Conservation (phyloP, 2,888 invertebrate genomes). For the Bimastos eiseni region DNA sequence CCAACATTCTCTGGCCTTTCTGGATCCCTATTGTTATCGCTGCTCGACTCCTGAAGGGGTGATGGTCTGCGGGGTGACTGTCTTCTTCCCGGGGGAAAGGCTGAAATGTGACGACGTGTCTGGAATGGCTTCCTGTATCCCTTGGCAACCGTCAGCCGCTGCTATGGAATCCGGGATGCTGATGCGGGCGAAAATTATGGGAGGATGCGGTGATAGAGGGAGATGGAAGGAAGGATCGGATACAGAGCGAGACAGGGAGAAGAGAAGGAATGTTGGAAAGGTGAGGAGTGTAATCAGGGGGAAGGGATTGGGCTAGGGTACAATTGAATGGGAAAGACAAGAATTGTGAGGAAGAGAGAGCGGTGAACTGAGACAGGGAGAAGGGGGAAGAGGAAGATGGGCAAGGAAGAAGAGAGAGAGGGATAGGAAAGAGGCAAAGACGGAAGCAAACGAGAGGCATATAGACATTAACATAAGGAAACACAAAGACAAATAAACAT, state of each 20-base stretch:
- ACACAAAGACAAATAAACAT: too few species aligned
- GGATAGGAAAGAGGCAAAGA: too few species aligned
- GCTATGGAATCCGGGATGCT: not conserved
- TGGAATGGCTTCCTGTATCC: not conserved
- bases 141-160: not conserved
- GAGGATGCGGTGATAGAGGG: not conserved
- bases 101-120: constrained; percentile 13
- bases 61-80: too few species aligned
- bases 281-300: too few species aligned
- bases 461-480: not conserved
- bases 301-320: too few species aligned
- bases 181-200: not conserved
- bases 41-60: not conserved
- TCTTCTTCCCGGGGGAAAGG: not conserved
- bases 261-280: too few species aligned
- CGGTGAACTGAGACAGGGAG: too few species aligned
- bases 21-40: not conserved
- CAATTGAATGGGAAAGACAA: too few species aligned
- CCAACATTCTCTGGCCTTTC: not conserved
- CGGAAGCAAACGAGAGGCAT: not conserved
- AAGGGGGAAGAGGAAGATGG: too few species aligned
- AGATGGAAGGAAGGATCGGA: not conserved
- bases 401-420: too few species aligned
- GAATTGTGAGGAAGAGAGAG: too few species aligned
- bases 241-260: not conserved